Conservation (phyloP, 2,888 invertebrate species). For the Watsonalla cultraria region DNA sequence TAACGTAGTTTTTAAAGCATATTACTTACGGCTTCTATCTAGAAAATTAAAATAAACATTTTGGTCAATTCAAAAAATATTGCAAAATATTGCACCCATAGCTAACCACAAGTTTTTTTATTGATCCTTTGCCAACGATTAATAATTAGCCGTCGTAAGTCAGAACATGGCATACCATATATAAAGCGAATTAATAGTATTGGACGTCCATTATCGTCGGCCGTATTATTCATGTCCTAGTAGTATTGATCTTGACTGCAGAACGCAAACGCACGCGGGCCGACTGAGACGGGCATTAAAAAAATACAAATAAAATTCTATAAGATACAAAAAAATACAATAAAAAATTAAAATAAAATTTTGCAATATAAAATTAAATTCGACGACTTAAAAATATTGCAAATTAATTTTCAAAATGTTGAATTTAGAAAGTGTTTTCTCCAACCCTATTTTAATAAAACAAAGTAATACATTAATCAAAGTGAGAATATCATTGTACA, state of each 20-base stretch:
- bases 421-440: conserved; percentile 20
- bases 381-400: too few relatives aligned
- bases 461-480: conserved; percentile 39
- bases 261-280: not conserved
- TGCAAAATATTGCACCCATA: not conserved
- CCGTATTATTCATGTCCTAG: conserved; percentile 6
- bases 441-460: conserved; percentile 24
- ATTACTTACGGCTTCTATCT: not conserved
- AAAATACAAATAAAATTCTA: not conserved
- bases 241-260: not conserved
- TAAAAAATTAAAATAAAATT: too few relatives aligned
- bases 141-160: not conserved
- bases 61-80: not conserved
- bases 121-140: not conserved
- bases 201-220: conserved; percentile 15
- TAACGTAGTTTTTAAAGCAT: not conserved
- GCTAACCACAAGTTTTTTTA: not conserved
- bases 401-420: conserved; percentile 23
- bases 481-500: conserved; percentile 46
- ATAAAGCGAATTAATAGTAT: conserved; percentile 17
- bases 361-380: too few relatives aligned
- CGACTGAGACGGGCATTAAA: not conserved
- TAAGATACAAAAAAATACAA: not conserved
- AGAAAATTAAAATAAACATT: not conserved
- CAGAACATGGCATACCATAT: conserved; percentile 14